Percentiles rank a stretch among this genome's conserved stretches.
These are phyloP conservation scores for Battus philenor DNA, from an alignment of 1,140 invertebrate genomes.

Conservation along the genomic window DNA sequence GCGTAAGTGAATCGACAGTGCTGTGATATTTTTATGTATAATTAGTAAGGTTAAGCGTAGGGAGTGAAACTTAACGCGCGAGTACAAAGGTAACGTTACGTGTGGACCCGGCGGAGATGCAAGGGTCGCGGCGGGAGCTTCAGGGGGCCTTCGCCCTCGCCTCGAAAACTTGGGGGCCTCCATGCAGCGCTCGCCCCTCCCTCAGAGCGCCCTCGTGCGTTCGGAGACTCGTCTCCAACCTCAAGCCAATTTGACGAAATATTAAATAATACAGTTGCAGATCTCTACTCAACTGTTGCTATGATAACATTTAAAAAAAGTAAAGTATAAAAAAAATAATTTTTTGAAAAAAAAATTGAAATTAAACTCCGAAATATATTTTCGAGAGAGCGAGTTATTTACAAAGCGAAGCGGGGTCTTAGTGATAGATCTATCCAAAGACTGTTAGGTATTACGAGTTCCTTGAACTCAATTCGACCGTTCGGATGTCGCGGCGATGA, in stretches of 20 bases:
- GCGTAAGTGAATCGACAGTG: constrained; percentile 74
- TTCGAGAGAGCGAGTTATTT: constrained; percentile 70
- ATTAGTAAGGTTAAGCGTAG: constrained; percentile 62
- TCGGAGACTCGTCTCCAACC: constrained; percentile 24
- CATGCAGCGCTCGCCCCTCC: too few relatives aligned
- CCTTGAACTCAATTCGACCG: constrained; percentile 58
- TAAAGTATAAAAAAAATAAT: constrained; percentile 34
- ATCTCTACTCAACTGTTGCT: constrained; percentile 31
- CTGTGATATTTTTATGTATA: constrained; percentile 75
- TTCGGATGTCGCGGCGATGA: constrained; percentile 52
- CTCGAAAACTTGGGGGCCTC: constrained; percentile 18
- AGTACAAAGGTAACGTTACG: constrained; percentile 62
- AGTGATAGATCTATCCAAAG: constrained; percentile 72
- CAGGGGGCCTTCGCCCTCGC: too few relatives aligned
- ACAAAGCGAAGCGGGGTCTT: constrained; percentile 65
- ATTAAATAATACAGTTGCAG: constrained; percentile 17
- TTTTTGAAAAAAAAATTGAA: constrained; percentile 32
- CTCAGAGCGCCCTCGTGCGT: constrained; percentile 42
- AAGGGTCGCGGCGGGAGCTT: too few relatives aligned
- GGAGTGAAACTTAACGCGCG: constrained; percentile 53
- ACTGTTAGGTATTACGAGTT: constrained; percentile 73
- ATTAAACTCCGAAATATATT: constrained; percentile 68
- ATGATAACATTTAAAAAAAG: constrained; percentile 40
- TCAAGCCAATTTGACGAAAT: constrained; percentile 26
- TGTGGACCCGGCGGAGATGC: too few relatives aligned